Conservation (phyloP, 1,140 invertebrate species). For the Panagrolaimus sp. region DNA sequence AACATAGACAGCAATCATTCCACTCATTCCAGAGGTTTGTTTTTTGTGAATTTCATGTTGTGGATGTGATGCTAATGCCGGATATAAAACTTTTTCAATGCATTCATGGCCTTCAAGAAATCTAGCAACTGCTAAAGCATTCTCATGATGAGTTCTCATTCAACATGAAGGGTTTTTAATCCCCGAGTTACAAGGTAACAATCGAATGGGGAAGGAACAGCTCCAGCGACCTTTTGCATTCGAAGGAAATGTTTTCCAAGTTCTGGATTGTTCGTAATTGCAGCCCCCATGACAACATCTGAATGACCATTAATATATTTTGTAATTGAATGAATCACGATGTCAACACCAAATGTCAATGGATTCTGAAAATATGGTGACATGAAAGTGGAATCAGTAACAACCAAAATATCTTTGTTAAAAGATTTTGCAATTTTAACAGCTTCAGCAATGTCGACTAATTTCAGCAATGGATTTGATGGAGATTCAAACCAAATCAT, state of each 20-base stretch:
- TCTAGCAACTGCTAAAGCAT: constrained; percentile 70
- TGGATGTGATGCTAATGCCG: constrained; percentile 78
- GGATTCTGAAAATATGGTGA: constrained; percentile 80
- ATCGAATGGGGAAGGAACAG: constrained; percentile 90
- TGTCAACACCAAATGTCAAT: constrained; percentile 79
- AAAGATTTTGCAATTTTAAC: constrained; percentile 65
- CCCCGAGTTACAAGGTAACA: constrained; percentile 86
- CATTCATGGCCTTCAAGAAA: constrained; percentile 69
- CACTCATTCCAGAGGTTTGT: constrained; percentile 81
- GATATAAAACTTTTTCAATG: constrained; percentile 77
- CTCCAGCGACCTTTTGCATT: constrained; percentile 64
- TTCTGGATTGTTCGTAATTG: constrained; percentile 24
- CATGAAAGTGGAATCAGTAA: constrained; percentile 94
- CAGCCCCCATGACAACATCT: constrained; percentile 85
- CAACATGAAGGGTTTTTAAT: constrained; percentile 85
- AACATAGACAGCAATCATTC: constrained; percentile 82
- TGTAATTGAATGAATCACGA: constrained; percentile 83
- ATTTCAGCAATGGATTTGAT: constrained; percentile 86
- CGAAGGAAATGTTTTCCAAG: constrained; percentile 23
- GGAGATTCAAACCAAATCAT: constrained; percentile 94
- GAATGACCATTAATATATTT: constrained; percentile 98
- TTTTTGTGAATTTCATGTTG: constrained; percentile 75
- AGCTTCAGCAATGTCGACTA: constrained; percentile 78
- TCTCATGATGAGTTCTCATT: constrained; percentile 81
- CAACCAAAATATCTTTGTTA: constrained; percentile 70